Conservation (phyloP, 1,140 invertebrate genomes). For the Penaeus chinensis region DNA sequence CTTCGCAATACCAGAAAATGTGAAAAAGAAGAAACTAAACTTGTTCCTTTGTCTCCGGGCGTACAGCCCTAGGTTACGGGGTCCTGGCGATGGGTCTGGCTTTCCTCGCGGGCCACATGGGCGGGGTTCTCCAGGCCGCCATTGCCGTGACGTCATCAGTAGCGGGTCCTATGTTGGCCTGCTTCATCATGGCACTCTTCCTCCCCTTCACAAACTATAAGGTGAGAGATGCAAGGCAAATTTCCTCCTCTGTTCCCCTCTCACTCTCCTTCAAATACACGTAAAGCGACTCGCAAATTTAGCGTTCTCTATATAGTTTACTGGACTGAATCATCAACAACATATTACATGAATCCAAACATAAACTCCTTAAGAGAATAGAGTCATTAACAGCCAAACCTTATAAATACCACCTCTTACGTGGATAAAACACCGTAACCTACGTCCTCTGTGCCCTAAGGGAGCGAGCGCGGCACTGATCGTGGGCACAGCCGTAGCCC, state of each 20-base stretch:
- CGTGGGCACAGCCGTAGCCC: conserved; percentile 25
- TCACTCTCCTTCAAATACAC: no score
- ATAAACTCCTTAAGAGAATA: no score
- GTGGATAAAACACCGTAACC: not conserved
- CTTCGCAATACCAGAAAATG: no score
- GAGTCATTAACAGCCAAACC: no score
- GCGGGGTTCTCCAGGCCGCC: conserved; percentile 69
- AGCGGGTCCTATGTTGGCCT: conserved; percentile 80
- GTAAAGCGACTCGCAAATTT: no score
- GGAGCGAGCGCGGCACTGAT: conserved; percentile 24
- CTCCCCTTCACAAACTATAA: conserved; percentile 74
- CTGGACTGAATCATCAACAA: no score
- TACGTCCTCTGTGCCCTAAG: not conserved
- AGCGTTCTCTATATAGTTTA: no score
- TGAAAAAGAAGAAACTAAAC: no score
- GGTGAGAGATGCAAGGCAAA: not conserved
- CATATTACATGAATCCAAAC: no score
- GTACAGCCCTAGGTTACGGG: conserved; percentile 62
- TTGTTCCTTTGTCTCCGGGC: not conserved
- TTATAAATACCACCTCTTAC: no score
- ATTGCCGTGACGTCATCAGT: conserved; percentile 84
- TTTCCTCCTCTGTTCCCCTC: no score
- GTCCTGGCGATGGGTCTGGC: conserved; percentile 23
- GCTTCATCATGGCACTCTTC: conserved; percentile 84
- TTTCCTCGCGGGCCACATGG: conserved; percentile 36